Evolutionary conservation across 2,888 invertebrate species (phyloP), one percentile per base, ranked within the genome.

Genomic region (Perizoma affinitatum): DNA sequence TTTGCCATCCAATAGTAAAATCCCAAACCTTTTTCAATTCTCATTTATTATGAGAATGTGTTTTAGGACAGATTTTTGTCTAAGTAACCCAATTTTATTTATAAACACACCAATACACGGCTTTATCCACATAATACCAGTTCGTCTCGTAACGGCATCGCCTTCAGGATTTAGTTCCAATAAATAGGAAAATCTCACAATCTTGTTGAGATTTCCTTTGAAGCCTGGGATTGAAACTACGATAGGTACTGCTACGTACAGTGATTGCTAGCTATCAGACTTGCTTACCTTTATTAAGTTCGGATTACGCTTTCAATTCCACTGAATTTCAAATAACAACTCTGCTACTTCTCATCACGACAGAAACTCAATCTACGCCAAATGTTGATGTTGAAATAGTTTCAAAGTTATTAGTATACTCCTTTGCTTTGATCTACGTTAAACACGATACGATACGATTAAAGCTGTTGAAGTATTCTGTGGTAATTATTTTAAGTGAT

Each of bases 101-200:
- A 46, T 33, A 42, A 44, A 62, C 34, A 51, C 53, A 40, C 11
- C 34, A 34, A 55, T 43, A 43, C 11, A 50, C 11, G 36, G 5
- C 40, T 36, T 41, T 55, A 55, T 58, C 55, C 58, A 36, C 47
- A 54, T 55, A 63, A 58, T 55, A 51, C 54, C 42, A 45, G 52
- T 41, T 40, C 9, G n/a, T 42, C 57, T 44, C 54, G 54, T 43
- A 54, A 54, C 41, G 51, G 54, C 54, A 54, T 54, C n/a, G 58
- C 54, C 57, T 63, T 44, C 62, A 60, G 66, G 69, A 69, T 70
- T 58, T 65, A 66, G 67, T 70, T 68, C 65, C 69, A 70, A 70
- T 70, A 70, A 65, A 70, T 68, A 65, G 65, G 66, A 66, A 68
- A 68, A 68, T 66, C 67, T 66, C 58, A 68, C 67, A 68, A 70